These are phyloP conservation scores for Thermophis baileyi DNA, from an alignment of 2,113 vertebrate species.

Conservation along the genomic window DNA sequence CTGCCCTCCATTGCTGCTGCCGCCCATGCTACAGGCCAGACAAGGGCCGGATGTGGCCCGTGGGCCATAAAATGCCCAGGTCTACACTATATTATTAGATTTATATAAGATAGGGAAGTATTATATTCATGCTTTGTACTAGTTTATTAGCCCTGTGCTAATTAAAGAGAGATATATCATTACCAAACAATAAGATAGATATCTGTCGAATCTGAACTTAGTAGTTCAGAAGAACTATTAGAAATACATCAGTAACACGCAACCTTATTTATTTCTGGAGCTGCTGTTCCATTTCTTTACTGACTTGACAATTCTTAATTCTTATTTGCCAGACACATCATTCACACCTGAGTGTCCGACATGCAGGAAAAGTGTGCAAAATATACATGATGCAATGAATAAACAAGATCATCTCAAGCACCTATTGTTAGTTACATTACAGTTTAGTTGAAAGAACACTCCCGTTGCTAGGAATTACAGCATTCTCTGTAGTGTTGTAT, in stretches of 20 bases:
- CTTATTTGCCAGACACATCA: neutral
- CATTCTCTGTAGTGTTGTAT: neutral
- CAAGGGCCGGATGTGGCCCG: neutral
- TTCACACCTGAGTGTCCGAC: neutral
- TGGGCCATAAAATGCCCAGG: slow-evolving; percentile 6
- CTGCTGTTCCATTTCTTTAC: neutral
- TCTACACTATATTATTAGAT: neutral
- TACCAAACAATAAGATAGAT: neutral
- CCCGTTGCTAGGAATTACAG: neutral
- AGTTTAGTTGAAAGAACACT: neutral
- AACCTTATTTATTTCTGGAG: neutral
- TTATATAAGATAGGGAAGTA: neutral
- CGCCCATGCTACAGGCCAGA: neutral
- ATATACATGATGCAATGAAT: neutral
- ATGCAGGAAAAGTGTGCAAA: neutral
- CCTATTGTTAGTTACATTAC: neutral
- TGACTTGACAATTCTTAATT: neutral
- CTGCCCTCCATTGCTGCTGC: neutral
- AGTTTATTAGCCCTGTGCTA: slow-evolving; percentile 7
- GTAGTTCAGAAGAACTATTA: neutral
- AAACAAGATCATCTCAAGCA: neutral
- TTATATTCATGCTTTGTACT: neutral
- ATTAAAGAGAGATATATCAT: neutral
- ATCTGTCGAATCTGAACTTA: neutral
- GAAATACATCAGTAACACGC: neutral